A percentile compares a stretch with the other conserved stretches of the same genome.
Conservation (phyloP, 2,113 vertebrate genomes). For the Etheostoma spectabile region DNA sequence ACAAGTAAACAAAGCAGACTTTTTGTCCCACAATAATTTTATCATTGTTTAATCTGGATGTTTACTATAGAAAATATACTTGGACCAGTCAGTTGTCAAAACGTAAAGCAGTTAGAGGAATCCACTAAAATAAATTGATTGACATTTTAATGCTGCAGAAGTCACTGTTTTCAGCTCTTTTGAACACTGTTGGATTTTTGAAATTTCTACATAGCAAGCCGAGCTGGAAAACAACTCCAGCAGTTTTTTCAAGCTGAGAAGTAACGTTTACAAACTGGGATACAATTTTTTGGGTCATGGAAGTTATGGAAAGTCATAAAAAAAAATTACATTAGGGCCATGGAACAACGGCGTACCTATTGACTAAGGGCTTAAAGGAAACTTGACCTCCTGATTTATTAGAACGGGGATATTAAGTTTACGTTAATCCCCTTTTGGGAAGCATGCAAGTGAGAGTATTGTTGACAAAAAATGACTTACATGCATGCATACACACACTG, state of each 20-base stretch:
- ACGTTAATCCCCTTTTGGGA: slow-evolving; percentile 31
- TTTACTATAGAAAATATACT: not conserved
- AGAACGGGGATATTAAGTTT: slow-evolving; percentile 44
- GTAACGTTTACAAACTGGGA: slow-evolving; percentile 35
- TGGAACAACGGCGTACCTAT: slow-evolving; percentile 19
- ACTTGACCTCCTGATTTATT: slow-evolving; percentile 44
- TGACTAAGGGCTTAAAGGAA: slow-evolving; percentile 27
- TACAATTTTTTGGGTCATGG: slow-evolving; percentile 38
- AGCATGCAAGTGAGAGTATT: slow-evolving; percentile 27
- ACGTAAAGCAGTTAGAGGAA: not conserved
- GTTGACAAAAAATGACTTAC: slow-evolving; percentile 16
- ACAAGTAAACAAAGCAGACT: not conserved
- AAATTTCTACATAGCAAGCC: not conserved
- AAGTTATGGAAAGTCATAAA: slow-evolving; percentile 49
- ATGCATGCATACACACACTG: slow-evolving; percentile 7
- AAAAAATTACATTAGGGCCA: not conserved
- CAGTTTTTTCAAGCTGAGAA: slow-evolving; percentile 31
- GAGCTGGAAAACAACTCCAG: slow-evolving; percentile 29
- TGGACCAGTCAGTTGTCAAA: not conserved
- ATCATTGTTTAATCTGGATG: not conserved
- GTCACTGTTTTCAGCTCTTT: slow-evolving; percentile 1
- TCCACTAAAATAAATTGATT: not conserved
- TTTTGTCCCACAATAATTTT: not conserved
- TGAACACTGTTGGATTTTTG: not conserved
- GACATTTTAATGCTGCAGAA: slow-evolving; percentile 1